phyloP scores from a whole-genome alignment of 1,140 invertebrate genomes.

The Drosophila yakuba region DNA sequence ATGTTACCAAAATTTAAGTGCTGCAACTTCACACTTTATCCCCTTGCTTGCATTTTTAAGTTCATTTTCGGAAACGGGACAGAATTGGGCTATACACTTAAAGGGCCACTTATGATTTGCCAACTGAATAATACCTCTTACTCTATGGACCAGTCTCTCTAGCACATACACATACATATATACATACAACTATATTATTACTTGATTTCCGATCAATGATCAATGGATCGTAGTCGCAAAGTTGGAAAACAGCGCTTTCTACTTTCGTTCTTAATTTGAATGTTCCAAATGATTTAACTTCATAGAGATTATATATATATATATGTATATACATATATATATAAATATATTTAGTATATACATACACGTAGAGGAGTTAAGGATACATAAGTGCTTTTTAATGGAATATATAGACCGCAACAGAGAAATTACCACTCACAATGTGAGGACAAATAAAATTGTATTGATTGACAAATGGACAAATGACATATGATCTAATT shows the following conservation, averaged over 20 bases:
- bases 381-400: constrained; percentile 81
- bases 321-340: constrained; percentile 33
- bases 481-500: constrained; percentile 30
- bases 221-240: constrained; percentile 20
- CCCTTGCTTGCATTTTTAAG: too few relatives aligned
- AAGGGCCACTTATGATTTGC: constrained; percentile 37
- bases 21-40: too few relatives aligned
- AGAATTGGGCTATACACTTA: too few relatives aligned
- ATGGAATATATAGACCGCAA: constrained; percentile 76
- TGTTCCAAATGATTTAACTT: constrained; percentile 42
- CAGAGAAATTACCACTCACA: constrained; percentile 39
- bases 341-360: constrained; percentile 34
- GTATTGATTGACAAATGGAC: constrained; percentile 40
- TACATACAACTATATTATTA: constrained; percentile 23
- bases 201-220: constrained; percentile 13
- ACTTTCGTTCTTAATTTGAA: constrained; percentile 16
- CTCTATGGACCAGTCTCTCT: constrained; percentile 76
- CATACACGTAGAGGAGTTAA: constrained; percentile 51
- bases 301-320: constrained; percentile 30
- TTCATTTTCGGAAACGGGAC: constrained; percentile 5
- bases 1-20: too few relatives aligned
- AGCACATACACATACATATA: constrained; percentile 44
- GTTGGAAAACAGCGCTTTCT: constrained; percentile 1
- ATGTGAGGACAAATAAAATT: constrained; percentile 42
- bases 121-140: constrained; percentile 74